Evolutionary conservation across 2,888 invertebrate species (phyloP).

Genomic region (Koerneria pararmatus): DNA sequence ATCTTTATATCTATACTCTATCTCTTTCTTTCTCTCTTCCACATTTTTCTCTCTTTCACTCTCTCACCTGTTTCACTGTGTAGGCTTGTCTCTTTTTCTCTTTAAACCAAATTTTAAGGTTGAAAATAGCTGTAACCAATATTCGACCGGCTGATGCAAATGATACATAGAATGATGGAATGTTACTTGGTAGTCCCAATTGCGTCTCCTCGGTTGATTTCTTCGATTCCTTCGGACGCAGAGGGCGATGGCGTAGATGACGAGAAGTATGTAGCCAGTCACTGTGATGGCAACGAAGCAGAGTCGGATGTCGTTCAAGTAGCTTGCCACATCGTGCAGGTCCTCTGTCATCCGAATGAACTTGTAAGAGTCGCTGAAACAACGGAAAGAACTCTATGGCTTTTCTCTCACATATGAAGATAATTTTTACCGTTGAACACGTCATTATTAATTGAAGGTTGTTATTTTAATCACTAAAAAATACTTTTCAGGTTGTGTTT

Average conservation of each 20-base stretch:
- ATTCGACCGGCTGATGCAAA: background rate
- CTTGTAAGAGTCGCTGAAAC: conserved; percentile 53
- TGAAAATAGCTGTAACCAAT: background rate
- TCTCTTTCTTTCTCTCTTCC: too few species aligned
- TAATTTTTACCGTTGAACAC: too few species aligned
- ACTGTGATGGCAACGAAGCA: conserved; percentile 51
- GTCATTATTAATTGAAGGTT: too few species aligned
- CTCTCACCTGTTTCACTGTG: background rate
- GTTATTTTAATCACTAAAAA: too few species aligned
- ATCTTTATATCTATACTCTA: too few species aligned
- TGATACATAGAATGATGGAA: too few species aligned
- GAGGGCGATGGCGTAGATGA: conserved; percentile 40
- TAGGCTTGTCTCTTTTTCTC: background rate
- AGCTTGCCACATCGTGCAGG: conserved; percentile 49
- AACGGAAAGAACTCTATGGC: too few species aligned
- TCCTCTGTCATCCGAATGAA: conserved; percentile 57
- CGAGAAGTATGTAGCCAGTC: conserved; percentile 47
- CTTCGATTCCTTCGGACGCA: conserved; percentile 45
- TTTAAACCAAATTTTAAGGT: background rate
- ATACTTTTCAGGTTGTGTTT: too few species aligned
- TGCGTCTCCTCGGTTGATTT: conserved; percentile 37
- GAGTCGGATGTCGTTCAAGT: conserved; percentile 49
- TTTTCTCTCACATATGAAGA: too few species aligned
- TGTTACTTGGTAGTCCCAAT: conserved; percentile 54
- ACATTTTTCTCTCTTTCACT: background rate